These are phyloP conservation scores for Phoxinus dragarum DNA, from an alignment of 2,797 vertebrate species.

Conservation along the genomic window DNA sequence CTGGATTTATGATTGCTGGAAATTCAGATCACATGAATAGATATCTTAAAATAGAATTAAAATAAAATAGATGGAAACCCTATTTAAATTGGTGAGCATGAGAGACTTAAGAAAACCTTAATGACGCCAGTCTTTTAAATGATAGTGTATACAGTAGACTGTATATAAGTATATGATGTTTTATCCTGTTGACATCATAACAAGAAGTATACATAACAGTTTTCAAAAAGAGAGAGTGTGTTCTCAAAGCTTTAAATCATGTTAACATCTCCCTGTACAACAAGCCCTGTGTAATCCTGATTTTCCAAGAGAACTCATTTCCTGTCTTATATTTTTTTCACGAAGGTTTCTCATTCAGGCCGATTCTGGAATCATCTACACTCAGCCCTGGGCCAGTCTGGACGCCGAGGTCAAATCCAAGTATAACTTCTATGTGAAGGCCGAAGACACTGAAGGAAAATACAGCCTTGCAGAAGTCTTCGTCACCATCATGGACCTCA, in stretches of 20 bases:
- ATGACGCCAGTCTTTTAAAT: neutral
- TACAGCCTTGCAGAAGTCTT: constrained; percentile 94
- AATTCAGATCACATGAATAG: neutral
- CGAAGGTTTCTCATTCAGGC: constrained; percentile 91
- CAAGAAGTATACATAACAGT: neutral
- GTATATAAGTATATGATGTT: neutral
- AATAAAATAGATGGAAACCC: neutral
- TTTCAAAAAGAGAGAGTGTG: neutral
- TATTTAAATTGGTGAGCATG: too few relatives aligned
- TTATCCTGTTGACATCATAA: neutral
- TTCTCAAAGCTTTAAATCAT: constrained; percentile 30
- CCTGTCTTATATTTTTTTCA: constrained; percentile 26
- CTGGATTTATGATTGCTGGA: too few relatives aligned
- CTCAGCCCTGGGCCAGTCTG: constrained; percentile 93
- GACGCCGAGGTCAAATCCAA: constrained; percentile 91
- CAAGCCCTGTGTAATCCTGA: constrained; percentile 15
- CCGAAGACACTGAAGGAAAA: constrained; percentile 91
- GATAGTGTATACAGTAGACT: neutral
- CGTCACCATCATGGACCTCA: constrained; percentile 90
- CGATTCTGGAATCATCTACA: constrained; percentile 89
- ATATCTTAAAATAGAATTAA: neutral
- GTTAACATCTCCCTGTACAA: constrained; percentile 18
- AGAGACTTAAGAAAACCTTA: neutral
- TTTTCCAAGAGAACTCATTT: constrained; percentile 40
- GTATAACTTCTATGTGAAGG: constrained; percentile 96